phyloP scores from a whole-genome alignment of 2,113 vertebrate genomes.

The Melanerpes formicivorus region DNA sequence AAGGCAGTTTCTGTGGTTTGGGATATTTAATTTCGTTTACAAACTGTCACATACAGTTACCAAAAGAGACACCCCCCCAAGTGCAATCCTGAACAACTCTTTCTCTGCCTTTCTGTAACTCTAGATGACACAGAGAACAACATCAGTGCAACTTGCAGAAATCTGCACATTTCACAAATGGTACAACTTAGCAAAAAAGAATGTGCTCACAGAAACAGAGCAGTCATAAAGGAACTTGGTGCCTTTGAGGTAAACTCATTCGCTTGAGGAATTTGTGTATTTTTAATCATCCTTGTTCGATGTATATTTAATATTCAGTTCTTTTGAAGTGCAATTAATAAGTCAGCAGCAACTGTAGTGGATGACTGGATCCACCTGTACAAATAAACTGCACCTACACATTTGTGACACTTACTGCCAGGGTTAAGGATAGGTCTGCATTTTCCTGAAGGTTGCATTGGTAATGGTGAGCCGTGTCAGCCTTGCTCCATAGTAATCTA shows the following conservation, averaged over 20 bases:
- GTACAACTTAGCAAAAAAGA: background rate
- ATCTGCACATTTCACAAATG: background rate
- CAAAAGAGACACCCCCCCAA: background rate
- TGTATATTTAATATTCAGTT: background rate
- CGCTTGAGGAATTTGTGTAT: background rate
- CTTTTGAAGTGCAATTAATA: background rate
- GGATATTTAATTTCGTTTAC: background rate
- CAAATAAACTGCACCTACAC: background rate
- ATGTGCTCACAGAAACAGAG: background rate
- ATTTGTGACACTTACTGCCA: constrained; percentile 39
- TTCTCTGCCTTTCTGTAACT: background rate
- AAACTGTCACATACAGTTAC: background rate
- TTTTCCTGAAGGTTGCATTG: constrained; percentile 95
- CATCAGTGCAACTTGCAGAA: background rate
- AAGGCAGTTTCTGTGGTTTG: background rate
- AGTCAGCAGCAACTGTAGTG: background rate
- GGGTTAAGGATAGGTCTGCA: constrained; percentile 86
- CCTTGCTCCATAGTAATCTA: constrained; percentile 96
- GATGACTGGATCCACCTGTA: background rate
- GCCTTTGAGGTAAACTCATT: background rate
- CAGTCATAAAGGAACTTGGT: background rate
- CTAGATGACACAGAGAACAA: background rate
- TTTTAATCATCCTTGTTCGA: background rate
- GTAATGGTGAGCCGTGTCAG: constrained; percentile 90
- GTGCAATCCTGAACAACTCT: background rate